phyloP scores from a whole-genome alignment of 2,888 invertebrate species.

The Rhaphigaster nebulosa region DNA sequence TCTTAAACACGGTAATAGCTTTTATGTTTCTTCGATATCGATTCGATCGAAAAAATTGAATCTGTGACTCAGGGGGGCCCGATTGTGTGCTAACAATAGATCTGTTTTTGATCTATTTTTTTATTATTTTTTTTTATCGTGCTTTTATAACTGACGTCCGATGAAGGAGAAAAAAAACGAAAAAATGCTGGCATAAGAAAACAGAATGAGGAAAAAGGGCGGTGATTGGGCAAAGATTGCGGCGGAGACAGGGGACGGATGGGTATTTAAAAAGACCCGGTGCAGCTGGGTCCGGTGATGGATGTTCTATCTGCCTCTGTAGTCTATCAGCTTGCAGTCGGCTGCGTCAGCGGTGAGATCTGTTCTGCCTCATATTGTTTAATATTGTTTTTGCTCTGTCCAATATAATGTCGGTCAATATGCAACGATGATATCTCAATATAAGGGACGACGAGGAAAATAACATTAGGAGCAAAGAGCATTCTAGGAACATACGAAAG shows the following conservation, averaged over 20 bases:
- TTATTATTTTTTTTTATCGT: too few species aligned
- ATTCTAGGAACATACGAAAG: too few species aligned
- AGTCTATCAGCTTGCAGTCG: background rate
- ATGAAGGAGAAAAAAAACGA: background rate
- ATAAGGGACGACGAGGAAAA: background rate
- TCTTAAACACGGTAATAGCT: too few species aligned
- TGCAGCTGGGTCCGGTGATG: conserved; percentile 38
- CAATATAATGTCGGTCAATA: background rate
- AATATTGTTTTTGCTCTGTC: background rate
- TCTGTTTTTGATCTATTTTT: too few species aligned
- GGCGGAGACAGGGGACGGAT: conserved; percentile 37
- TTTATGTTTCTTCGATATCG: too few species aligned
- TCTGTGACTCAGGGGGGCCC: too few species aligned
- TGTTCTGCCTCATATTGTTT: background rate
- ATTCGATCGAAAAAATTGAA: too few species aligned
- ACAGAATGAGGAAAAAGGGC: conserved; percentile 2
- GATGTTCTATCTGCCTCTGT: background rate
- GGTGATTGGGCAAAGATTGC: conserved; percentile 49
- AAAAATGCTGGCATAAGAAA: background rate
- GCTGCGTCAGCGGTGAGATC: rapidly evolving
- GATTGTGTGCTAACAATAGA: too few species aligned
- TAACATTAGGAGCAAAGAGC: too few species aligned
- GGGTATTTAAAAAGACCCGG: conserved; percentile 24
- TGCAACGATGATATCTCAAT: too few species aligned
- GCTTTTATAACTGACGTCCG: background rate